Evolutionary conservation across 2,888 invertebrate genomes (phyloP).

Genomic region (Coenonympha glycerion): DNA sequence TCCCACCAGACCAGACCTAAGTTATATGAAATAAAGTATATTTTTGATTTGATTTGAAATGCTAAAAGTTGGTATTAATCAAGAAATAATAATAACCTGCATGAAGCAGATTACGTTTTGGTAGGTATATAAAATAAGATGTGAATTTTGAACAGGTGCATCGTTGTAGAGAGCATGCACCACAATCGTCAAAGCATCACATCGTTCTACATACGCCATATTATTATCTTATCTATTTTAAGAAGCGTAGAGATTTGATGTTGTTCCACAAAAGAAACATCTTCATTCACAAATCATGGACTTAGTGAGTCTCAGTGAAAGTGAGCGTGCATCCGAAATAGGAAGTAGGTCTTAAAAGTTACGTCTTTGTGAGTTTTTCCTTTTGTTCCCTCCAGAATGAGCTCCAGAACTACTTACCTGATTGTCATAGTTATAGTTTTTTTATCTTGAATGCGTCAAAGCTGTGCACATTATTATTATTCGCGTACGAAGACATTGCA

Average conservation of each 20-base stretch:
- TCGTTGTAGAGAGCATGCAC: conserved; percentile 40
- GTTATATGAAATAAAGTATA: too few relatives aligned
- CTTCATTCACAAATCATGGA: conserved; percentile 24
- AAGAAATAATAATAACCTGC: too few relatives aligned
- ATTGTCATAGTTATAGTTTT: too few relatives aligned
- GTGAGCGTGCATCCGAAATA: conserved; percentile 29
- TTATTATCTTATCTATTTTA: conserved; percentile 18
- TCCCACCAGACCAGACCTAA: too few relatives aligned
- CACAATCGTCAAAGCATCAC: conserved; percentile 49
- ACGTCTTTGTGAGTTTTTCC: conserved; percentile 29
- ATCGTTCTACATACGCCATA: conserved; percentile 33
- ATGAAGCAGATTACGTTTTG: too few relatives aligned
- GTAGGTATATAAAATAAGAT: conserved; percentile 54
- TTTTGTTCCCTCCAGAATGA: conserved; percentile 30
- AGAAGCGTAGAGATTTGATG: neutral
- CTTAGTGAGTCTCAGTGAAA: conserved; percentile 22
- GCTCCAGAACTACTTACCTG: conserved; percentile 30
- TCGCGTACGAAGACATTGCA: too few relatives aligned
- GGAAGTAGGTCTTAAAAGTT: conserved; percentile 30
- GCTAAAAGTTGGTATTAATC: too few relatives aligned
- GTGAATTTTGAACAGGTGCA: conserved; percentile 60
- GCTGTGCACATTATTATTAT: conserved; percentile 4
- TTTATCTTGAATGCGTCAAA: conserved; percentile 23
- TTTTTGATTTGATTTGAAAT: too few relatives aligned
- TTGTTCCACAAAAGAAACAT: conserved; percentile 10